phyloP scores from a whole-genome alignment of 2,113 vertebrate genomes.

The Mugil cephalus region DNA sequence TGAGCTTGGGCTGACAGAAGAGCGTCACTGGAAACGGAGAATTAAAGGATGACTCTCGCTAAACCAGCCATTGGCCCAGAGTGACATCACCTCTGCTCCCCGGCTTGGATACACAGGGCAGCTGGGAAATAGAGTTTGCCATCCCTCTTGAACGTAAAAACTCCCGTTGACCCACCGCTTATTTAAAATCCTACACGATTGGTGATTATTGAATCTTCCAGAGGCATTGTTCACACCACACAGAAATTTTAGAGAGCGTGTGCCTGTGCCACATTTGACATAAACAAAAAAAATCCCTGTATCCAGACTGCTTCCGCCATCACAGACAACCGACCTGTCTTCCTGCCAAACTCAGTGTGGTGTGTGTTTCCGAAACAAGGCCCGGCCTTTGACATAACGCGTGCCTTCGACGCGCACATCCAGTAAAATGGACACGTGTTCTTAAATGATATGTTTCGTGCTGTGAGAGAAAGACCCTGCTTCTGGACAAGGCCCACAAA shows the following conservation, averaged over 20 bases:
- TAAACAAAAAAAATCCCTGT: constrained; percentile 40
- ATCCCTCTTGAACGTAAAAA: constrained; percentile 29
- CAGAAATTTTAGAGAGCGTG: constrained; percentile 26
- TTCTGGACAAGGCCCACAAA: constrained; percentile 51
- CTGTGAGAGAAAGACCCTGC: constrained; percentile 44
- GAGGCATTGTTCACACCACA: constrained; percentile 50
- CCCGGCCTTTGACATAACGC: constrained; percentile 53
- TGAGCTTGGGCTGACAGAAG: constrained; percentile 60
- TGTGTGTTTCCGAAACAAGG: constrained; percentile 65
- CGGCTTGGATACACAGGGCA: constrained; percentile 44
- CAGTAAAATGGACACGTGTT: constrained; percentile 49
- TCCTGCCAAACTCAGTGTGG: constrained; percentile 82
- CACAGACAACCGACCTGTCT: constrained; percentile 78
- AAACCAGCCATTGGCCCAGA: constrained; percentile 30
- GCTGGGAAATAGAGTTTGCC: constrained; percentile 51
- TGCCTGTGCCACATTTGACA: constrained; percentile 30
- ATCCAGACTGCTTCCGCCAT: constrained; percentile 76
- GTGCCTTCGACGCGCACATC: constrained; percentile 68
- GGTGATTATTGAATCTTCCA: constrained; percentile 66
- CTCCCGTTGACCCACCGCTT: constrained; percentile 35
- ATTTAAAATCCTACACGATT: constrained; percentile 35
- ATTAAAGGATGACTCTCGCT: constrained; percentile 33
- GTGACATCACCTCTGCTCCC: constrained; percentile 20
- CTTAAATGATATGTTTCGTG: constrained; percentile 65
- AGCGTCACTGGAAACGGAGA: constrained; percentile 47